Evolutionary conservation across 2,113 vertebrate genomes (phyloP), one percentile per base, ranked within the genome.

Genomic region (Corythornis vintsioides): DNA sequence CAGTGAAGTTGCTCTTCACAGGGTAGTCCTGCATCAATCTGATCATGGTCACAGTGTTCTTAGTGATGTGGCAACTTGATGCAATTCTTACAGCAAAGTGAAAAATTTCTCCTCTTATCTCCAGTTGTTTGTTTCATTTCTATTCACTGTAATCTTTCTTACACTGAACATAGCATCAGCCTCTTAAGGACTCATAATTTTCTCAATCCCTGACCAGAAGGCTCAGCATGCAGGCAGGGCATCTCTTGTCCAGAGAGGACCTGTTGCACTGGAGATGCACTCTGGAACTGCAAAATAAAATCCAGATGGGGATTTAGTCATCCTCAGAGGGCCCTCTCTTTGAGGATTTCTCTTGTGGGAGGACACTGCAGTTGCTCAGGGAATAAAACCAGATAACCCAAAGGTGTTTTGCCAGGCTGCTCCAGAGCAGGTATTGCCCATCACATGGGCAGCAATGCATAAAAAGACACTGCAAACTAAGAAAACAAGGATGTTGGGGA

Each of bases 311-410:
- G 38, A 10, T 38, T 38, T 38, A 1, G 9, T 3, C 17, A 15
- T 11, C 57, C 81, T 63, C 81, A 38, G 65, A 77, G 52, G 10
- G 73, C 42, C 7, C n/a, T 24, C 76, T 80, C 40, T 71, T 17
- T 1, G 0, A 43, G 38, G 55, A 11, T 26, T 86, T 65, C 1
- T 1, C 19, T 20, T 20, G 48, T 21, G 67, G 0, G 0, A 5
- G 10, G 18, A 59, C 31, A 25, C 2, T 28, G 33, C 25, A 31
- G 5, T 3, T 20, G 12, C 57, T 59, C 61, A 8, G 43, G 26
- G 33, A 75, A 29, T 40, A 75, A 65, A 85, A 29, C 7, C 66
- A 82, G 21, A 35, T 1, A 6, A n/a, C 11, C 4, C 16, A 21
- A 3, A 8, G 64, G 55, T 3, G 3, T 20, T 28, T 33, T 53